Base-by-base conservation (phyloP, 2,888 invertebrate species). In the Axea sp. region DNA sequence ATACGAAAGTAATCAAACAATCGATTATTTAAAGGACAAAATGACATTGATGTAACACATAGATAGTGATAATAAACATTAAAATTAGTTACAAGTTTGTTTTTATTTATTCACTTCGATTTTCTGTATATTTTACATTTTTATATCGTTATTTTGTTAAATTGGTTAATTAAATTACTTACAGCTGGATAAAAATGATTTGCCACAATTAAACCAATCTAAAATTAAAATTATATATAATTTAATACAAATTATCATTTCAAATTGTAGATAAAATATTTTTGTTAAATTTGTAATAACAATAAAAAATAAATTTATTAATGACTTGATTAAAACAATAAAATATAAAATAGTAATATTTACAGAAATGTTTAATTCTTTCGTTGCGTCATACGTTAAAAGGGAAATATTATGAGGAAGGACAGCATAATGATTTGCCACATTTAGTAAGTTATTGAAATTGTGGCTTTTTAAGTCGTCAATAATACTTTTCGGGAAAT, bases 351-450 rank as follows among this genome's bases (percentile, higher is more conserved):
- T 39, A 19, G 2, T 19, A 12, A 33, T 26, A 45, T 19, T 57
- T 43, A 57, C 84, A 43, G 80, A 74, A 53, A 78, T 79, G 6
- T 81, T 79, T 4, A 26, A 67, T 3, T 82, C 79, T 1, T 68
- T 9, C n/a, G 83, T 39, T 12, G 81, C 82, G 7, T 41, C 68
- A n/a, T 60, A 65, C 3, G 43, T 77, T 5, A 85, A 57, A 15
- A 59, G 65, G 7, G 55, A 76, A 12, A 80, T 77, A 8, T 6
- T 3, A 43, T 82, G 82, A 2, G 84, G 82, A 35, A 86, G 45
- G 24, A 84, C 12, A 2, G 87, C 85, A 30, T 75, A 79, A 65
- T 87, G 86, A 45, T 82, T 79, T 26, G 37, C 71, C 15, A 87
- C 76, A 60, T 76, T 83, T 12, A 86, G 62, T 6, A 80, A 65